Conservation (phyloP, 2,888 invertebrate genomes). For the Cynaeus angustus region DNA sequence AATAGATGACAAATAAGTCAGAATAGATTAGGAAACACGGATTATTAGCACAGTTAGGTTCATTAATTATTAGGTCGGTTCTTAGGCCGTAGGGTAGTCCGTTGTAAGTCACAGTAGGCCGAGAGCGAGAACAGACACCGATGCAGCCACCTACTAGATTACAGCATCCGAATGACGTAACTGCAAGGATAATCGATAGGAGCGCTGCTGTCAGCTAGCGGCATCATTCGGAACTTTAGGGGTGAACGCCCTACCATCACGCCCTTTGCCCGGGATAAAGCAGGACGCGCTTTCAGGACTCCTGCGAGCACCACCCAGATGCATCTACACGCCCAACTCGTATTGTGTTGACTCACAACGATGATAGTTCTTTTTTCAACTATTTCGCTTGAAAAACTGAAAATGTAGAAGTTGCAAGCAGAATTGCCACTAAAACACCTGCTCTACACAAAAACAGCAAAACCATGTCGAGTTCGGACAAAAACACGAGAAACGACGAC, state of each 20-base stretch:
- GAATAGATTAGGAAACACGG: constrained; percentile 50
- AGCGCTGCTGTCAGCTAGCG: constrained; percentile 68
- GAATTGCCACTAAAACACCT: neutral
- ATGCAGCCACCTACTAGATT: constrained; percentile 65
- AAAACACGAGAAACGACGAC: constrained; percentile 1
- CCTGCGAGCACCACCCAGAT: constrained; percentile 27
- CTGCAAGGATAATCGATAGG: constrained; percentile 70
- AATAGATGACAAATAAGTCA: constrained; percentile 19
- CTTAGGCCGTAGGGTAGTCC: constrained; percentile 56
- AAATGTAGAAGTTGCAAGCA: neutral
- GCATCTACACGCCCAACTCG: constrained; percentile 31
- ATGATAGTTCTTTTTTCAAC: neutral
- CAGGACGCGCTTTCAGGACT: constrained; percentile 37
- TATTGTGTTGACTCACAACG: constrained; percentile 9
- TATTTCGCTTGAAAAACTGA: neutral
- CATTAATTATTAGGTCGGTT: constrained; percentile 53
- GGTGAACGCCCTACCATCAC: constrained; percentile 70
- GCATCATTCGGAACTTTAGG: constrained; percentile 62
- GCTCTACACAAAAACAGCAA: constrained; percentile 3
- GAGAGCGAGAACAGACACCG: constrained; percentile 60
- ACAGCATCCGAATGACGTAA: constrained; percentile 71
- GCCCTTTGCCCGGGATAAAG: constrained; percentile 62
- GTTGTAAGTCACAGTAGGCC: constrained; percentile 61
- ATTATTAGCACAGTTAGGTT: constrained; percentile 53
- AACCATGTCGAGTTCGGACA: neutral